Percentiles rank a stretch among this genome's conserved stretches.
Conservation (phyloP, 2,113 vertebrate genomes). For the Felis chaus region DNA sequence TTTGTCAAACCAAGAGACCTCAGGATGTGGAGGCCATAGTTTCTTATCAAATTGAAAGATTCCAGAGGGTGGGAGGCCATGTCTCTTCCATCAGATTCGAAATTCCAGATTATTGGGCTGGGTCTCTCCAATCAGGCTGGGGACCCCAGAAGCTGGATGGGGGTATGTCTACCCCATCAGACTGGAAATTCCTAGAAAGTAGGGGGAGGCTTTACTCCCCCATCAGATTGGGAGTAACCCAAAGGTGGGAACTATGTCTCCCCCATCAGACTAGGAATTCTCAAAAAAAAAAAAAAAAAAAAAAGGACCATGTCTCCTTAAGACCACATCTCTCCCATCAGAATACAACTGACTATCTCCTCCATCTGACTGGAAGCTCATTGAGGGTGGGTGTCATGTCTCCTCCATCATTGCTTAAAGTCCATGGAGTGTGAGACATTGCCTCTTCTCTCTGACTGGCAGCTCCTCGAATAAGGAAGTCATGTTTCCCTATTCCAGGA, state of each 20-base stretch:
- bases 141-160: neutral
- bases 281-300: neutral
- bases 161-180: neutral
- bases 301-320: neutral
- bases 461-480: neutral
- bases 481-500: neutral
- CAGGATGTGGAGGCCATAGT: neutral
- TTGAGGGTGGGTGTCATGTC: neutral
- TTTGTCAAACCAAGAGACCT: neutral
- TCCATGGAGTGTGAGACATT: neutral
- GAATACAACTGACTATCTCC: neutral
- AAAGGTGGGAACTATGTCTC: conserved; percentile 11
- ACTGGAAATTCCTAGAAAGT: conserved; percentile 20
- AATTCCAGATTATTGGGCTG: neutral
- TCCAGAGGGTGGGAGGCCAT: neutral
- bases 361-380: neutral
- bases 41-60: neutral
- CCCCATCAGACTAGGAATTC: conserved; percentile 61
- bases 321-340: neutral
- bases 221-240: conserved; percentile 54
- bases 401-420: neutral
- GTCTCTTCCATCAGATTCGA: conserved; percentile 55
- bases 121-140: neutral
- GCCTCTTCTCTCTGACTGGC: neutral
- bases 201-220: conserved; percentile 38